Conservation (phyloP, 2,797 vertebrate genomes). For the Etheostoma nigrum region DNA sequence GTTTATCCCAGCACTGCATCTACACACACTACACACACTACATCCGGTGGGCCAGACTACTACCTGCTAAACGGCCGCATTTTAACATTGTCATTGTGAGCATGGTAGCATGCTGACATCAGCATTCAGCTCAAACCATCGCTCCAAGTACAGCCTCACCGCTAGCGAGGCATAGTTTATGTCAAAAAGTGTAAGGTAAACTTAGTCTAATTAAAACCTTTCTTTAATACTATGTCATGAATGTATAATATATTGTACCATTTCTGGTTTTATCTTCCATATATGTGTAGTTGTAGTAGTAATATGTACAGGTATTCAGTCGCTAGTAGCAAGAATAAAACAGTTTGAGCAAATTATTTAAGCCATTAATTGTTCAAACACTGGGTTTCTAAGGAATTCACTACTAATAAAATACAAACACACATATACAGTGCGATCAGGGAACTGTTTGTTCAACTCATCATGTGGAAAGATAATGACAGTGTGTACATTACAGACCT, state of each 20-base stretch:
- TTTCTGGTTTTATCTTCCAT: neutral
- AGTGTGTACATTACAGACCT: slow-evolving; percentile 84
- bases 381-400: neutral
- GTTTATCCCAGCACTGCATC: no score
- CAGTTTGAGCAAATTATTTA: neutral
- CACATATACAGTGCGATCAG: neutral
- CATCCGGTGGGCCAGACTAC: no score
- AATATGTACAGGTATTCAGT: neutral
- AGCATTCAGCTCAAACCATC: neutral
- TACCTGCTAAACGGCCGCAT: neutral
- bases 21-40: no score
- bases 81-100: neutral
- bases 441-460: neutral
- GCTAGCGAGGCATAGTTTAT: neutral
- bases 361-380: neutral
- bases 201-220: neutral
- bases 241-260: neutral
- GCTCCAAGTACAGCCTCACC: neutral
- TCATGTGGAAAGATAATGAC: neutral
- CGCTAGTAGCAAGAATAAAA: neutral
- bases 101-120: neutral
- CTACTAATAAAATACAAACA: slow-evolving; percentile 1
- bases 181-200: neutral
- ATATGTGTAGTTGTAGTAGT: neutral
- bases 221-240: neutral